Evolutionary conservation across 2,888 invertebrate species (phyloP).

Genomic region (Mythimna lalbum): DNA sequence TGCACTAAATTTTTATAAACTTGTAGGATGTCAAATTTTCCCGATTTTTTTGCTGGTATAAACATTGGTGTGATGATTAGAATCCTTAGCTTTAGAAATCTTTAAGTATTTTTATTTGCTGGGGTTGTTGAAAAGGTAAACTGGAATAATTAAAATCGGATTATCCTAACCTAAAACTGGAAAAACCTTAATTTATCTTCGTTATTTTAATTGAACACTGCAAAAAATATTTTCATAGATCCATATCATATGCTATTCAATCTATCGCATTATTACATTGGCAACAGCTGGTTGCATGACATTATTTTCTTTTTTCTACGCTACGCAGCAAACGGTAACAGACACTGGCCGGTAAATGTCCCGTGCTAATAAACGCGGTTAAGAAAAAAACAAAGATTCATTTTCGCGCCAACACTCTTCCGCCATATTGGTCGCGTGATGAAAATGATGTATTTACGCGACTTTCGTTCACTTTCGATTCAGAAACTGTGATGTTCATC

Average conservation of each 20-base stretch:
- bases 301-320: slow-evolving; percentile 64
- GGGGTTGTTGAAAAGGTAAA: not conserved
- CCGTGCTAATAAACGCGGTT: slow-evolving; percentile 74
- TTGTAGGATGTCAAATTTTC: not conserved
- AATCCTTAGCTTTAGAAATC: not conserved
- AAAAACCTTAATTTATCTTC: not conserved
- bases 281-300: slow-evolving; percentile 65
- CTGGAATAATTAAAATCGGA: not conserved
- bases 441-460: slow-evolving; percentile 87
- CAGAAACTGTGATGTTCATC: slow-evolving; percentile 79
- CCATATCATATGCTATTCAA: slow-evolving; percentile 43
- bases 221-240: slow-evolving; percentile 24
- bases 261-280: slow-evolving; percentile 54
- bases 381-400: slow-evolving; percentile 87
- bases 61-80: not conserved
- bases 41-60: not conserved
- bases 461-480: slow-evolving; percentile 89
- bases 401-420: slow-evolving; percentile 87
- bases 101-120: not conserved
- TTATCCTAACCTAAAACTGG: not conserved
- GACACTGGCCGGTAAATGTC: slow-evolving; percentile 86
- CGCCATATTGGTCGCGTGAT: slow-evolving; percentile 88
- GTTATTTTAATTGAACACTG: not conserved
- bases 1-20: slow-evolving; percentile 7
- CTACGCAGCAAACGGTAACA: slow-evolving; percentile 64